phyloP scores from a whole-genome alignment of 2,797 vertebrate species.

The Melopsittacus undulatus region DNA sequence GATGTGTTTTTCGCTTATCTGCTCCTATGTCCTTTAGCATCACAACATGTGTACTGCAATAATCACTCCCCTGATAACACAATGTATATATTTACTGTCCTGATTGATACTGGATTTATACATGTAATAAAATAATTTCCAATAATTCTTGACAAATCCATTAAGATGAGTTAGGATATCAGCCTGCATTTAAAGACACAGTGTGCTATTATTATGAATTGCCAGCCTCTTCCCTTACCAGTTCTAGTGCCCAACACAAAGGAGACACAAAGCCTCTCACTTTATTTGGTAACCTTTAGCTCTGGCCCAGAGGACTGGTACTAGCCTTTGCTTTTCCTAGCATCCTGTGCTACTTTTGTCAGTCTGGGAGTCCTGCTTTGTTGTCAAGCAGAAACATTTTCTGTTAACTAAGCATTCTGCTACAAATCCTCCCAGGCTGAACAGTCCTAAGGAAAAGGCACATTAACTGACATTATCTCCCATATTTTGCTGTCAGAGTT shows the following conservation, averaged over 20 bases:
- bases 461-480: not conserved
- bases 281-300: not conserved
- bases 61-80: conserved; percentile 4
- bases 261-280: not conserved
- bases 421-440: not conserved
- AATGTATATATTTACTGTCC: conserved; percentile 9
- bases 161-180: not conserved
- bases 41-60: not conserved
- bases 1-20: conserved; percentile 1
- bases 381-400: not conserved
- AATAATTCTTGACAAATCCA: conserved; percentile 21
- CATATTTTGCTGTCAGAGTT: not conserved
- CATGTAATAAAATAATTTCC: conserved; percentile 29
- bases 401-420: not conserved
- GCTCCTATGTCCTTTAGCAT: not conserved
- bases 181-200: not conserved
- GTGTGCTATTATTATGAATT: not conserved
- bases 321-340: not conserved
- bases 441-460: not conserved
- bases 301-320: not conserved
- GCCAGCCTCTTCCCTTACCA: not conserved
- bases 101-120: not conserved
- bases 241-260: not conserved
- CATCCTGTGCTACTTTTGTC: not conserved
- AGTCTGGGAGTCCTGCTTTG: not conserved